Evolutionary conservation across 2,113 vertebrate genomes (phyloP), one percentile per base, ranked within the genome.

Genomic region (Seriola quinqueradiata): DNA sequence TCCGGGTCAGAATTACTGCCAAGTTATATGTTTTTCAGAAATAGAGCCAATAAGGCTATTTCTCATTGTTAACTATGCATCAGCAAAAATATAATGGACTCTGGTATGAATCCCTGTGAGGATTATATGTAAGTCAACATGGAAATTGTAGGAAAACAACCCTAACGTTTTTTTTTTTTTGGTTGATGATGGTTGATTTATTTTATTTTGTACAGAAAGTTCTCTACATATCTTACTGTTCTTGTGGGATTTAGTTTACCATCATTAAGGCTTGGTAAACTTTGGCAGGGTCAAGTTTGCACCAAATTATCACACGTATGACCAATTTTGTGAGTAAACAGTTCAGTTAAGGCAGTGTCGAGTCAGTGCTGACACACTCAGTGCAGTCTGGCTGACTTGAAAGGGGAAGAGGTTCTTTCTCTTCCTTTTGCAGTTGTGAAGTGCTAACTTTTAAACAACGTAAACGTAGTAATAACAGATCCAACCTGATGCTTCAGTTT

Each of bases 51-150:
- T 4, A 36, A 7, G 32, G 55, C 17, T n/a, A 16, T 67, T 67
- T 23, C 44, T 25, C 8, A 17, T 21, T 46, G 21, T 54, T 28
- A 36, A 13, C 2, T 2, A 14, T 40, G 36, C 17, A n/a, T 59
- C 5, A 28, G 13, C 5, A 58, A 44, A 55, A 17, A 12, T 52
- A 40, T 48, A 71, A 13, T 21, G 23, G 19, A 55, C 36, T 11
- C 40, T 10, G 40, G 8, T 10, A 42, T 42, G 40, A 42, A 10
- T 34, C 63, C 8, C 54, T 13, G 1, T 3, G 2, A 21, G 57
- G 64, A 84, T 69, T 70, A 32, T 23, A 63, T 38, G 19, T n/a
- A 70, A 52, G 10, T 17, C 5, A 23, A 38, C 14, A 25, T 52
- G 48, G 34, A 55, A 52, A 23, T 61, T 8, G 40, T 9, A 42